Percentiles rank a stretch among this genome's conserved stretches.
phyloP scores from a whole-genome alignment of 2,113 vertebrate species.

The Cyphotilapia sp. region DNA sequence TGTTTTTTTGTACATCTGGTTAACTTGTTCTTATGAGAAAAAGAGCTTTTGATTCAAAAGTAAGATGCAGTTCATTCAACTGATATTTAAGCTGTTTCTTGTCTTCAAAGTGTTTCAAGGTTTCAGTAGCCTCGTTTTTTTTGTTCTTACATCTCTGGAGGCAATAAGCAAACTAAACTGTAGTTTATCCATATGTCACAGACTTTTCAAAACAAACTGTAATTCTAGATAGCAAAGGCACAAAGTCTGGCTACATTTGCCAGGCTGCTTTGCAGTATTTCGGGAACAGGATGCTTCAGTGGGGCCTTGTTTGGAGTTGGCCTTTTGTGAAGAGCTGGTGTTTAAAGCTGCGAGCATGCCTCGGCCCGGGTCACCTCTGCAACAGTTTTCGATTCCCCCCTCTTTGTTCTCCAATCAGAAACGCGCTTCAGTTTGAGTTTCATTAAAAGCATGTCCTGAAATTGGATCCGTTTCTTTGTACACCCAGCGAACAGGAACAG shows the following conservation, averaged over 20 bases:
- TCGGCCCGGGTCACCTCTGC: slow-evolving; percentile 40
- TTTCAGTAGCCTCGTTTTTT: slow-evolving; percentile 44
- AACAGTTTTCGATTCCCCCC: slow-evolving; percentile 33
- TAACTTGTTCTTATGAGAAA: not conserved
- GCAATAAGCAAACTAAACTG: slow-evolving; percentile 39
- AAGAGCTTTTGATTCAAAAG: not conserved
- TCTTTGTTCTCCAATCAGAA: slow-evolving; percentile 70
- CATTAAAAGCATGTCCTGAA: slow-evolving; percentile 73
- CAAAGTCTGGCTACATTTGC: slow-evolving; percentile 1
- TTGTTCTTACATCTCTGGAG: slow-evolving; percentile 35
- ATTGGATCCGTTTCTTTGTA: slow-evolving; percentile 62
- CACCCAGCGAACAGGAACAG: slow-evolving; percentile 43
- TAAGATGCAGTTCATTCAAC: not conserved
- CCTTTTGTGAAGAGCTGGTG: slow-evolving; percentile 21
- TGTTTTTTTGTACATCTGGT: not conserved
- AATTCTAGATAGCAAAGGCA: slow-evolving; percentile 44
- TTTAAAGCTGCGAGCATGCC: slow-evolving; percentile 46
- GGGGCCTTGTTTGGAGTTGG: slow-evolving; percentile 53
- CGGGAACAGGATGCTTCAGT: slow-evolving; percentile 36
- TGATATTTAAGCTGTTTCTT: slow-evolving; percentile 17
- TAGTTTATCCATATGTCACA: slow-evolving; percentile 52
- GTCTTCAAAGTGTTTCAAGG: slow-evolving; percentile 44
- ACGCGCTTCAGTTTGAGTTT: slow-evolving; percentile 69
- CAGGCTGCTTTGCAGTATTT: slow-evolving; percentile 21
- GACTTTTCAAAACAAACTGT: slow-evolving; percentile 66